Base-by-base conservation (phyloP, 2,888 invertebrate genomes). In the Tortrix viridana region DNA sequence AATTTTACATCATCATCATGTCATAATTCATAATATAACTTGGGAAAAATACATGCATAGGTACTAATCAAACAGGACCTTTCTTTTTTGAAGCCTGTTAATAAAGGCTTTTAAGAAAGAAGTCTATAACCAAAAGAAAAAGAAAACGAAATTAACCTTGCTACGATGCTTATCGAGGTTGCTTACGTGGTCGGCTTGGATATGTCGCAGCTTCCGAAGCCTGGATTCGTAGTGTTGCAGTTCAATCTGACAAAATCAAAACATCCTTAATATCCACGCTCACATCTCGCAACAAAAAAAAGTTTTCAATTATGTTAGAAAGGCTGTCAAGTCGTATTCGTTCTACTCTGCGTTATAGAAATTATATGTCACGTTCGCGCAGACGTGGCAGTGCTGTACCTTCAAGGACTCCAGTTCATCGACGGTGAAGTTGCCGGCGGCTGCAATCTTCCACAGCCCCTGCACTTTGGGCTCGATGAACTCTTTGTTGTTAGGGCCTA, bases 391-490 rank as follows among this genome's bases (percentile, higher is more conserved):
- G 48, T n/a, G 7, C 14, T 68, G 74, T 87, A 95, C 96, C 92
- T 96, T 96, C 49, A 98, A 91, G 0, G 97, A 97, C 61, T 95
- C 94, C 12, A 98, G 89, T 85, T 98, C 98, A 65, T 96, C 95
- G 0, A 94, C 92, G 20, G 95, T 94, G 84, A 98, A 98, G 81
- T 97, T 96, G 12, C 95, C 94, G 57, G 95, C 93, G 18, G 95
- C 81, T 2, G 98, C 98, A 62, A 96, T 89, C 71, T 94, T 94
- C 98, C 98, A 98, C 32, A 98, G 87, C 0, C 96, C 96, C 82
- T 97, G 96, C 1, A 98, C 98, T 88, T 97, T 96, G 0, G 97
- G 97, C 77, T 98, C 98, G 47, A 97, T 94, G 80, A 98, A 98
- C 78, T 97, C 97, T 79, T 95, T 95, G 75, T 96, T 96, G 63